Evolutionary conservation across 1,140 invertebrate species (phyloP), one percentile per base, ranked within the genome.

Genomic region (Macrobrachium nipponense): DNA sequence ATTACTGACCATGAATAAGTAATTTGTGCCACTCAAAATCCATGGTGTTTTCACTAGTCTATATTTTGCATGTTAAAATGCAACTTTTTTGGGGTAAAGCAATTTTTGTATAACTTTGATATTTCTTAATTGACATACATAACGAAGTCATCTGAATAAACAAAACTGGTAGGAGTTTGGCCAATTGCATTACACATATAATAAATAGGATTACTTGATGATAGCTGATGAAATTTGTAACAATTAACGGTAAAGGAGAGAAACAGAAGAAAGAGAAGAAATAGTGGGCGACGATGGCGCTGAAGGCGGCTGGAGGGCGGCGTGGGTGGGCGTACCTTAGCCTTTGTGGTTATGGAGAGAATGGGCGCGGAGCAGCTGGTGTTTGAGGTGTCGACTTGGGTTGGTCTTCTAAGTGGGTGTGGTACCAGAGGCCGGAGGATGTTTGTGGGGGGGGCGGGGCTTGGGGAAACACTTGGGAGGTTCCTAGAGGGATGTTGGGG

Each of bases 311-410:
- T 27, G 61, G 84, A 73, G 77, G 84, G 77, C 66, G 84, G 80
- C 68, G 84, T 61, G 62, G 68, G 83, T 14, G 82, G 84, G 84
- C 84, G 84, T 86, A 86, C 84, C 84, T 86, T 77, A 80, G 80
- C 51, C 80, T n/a, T 27, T 59, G 77, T 60, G 84, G 84, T 78
- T 86, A 86, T 80, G 84, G 84, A 20, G 80, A 75, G 80, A 75
- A 82, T 73, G 80, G 80, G 77, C 77, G 84, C 70, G 77, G 77
- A 70, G 83, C 77, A 27, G 77, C 84, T 11, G 84, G 80, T 66
- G 78, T 62, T 80, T 80, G 82, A 68, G 77, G 66, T 58, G 84
- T 86, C 51, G 84, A 68, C 64, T 76, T 72, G 62, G 64, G 61
- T 51, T 51, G 51, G 23, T 86, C 84, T 66, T 86, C 84, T 66